Percentiles rank a stretch among this genome's conserved stretches.
Evolutionary conservation across 1,140 invertebrate genomes (phyloP).

Genomic region (Palaemon carinicauda): DNA sequence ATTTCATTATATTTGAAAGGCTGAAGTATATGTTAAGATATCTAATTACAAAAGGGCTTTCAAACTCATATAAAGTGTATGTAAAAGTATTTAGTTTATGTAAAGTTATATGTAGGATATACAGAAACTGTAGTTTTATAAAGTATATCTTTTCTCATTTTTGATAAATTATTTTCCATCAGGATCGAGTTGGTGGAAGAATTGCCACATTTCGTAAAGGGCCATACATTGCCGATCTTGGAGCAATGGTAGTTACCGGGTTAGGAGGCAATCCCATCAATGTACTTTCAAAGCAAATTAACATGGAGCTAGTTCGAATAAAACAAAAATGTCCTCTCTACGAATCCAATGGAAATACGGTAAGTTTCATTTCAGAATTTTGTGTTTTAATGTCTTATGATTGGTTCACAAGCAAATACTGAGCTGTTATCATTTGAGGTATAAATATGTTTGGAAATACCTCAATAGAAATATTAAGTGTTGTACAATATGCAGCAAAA

Average conservation of each 20-base stretch:
- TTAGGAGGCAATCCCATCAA: slow-evolving; percentile 94
- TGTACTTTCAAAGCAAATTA: slow-evolving; percentile 94
- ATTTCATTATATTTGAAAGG: too few relatives aligned
- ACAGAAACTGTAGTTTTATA: too few relatives aligned
- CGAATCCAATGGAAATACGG: slow-evolving; percentile 91
- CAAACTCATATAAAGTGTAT: too few relatives aligned
- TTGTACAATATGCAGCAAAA: too few relatives aligned
- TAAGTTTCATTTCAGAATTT: slow-evolving; percentile 60
- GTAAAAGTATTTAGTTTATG: too few relatives aligned
- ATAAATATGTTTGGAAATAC: too few relatives aligned
- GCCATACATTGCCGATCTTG: slow-evolving; percentile 94
- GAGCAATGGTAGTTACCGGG: slow-evolving; percentile 73
- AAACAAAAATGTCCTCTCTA: slow-evolving; percentile 96
- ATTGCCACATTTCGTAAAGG: slow-evolving; percentile 96
- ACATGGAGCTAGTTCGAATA: slow-evolving; percentile 96
- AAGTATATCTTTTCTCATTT: background rate
- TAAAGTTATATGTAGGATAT: too few relatives aligned
- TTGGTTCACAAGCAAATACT: background rate
- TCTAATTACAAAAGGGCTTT: too few relatives aligned
- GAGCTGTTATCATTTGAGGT: too few relatives aligned
- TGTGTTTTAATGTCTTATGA: too few relatives aligned
- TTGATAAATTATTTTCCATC: slow-evolving; percentile 55
- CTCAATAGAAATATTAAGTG: too few relatives aligned
- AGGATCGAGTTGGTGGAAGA: slow-evolving; percentile 93
- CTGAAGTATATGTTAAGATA: too few relatives aligned